Base-by-base conservation (phyloP, 2,888 invertebrate species). In the Chrysomela aeneicollis region DNA sequence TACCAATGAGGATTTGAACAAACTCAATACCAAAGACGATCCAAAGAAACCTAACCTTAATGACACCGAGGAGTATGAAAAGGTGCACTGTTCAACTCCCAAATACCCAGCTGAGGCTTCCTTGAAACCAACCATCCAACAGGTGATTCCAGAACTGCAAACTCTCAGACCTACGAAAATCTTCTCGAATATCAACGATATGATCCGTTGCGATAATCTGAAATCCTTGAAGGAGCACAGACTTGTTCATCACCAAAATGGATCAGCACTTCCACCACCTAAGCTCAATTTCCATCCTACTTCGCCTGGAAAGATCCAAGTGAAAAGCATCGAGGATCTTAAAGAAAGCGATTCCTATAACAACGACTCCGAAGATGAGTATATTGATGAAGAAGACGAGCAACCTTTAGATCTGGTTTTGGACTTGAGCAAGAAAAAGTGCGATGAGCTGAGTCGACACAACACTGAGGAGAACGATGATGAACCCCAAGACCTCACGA, bases 371-470 rank as follows among this genome's bases (percentile, higher is more conserved):
- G 64, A 76, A 70, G 70, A 75, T 73, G 61, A 71, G 46, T 62
- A 69, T 37, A 18, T 54, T 1, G 74, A 74, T 22, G 75, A 76
- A 9, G 71, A 76, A 18, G 76, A 77, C 5, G 79, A 80, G 19
- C 75, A 80, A 68, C 79, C 82, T 0, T 77, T 81, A 66, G 80
- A 81, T 71, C 67, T 87, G 21, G 93, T 91, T 3, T 84, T 94
- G 51, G 94, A 95, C 83, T 86, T 95, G 68, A 93, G 93, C 79
- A 92, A 92, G 78, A 94, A 93, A 82, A 88, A 79, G 71, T 53
- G 66, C n/a, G 75, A 76, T 0, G 73, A 76, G 8, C 15, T 9
- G n/a, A 69, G 74, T 1, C 77, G 77, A 64, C 74, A 72, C 19
- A 60, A 59, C 2, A 69, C 67, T 30, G 73, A 76, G 69, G 72